These are phyloP conservation scores for Crossoptilon crossoptilon DNA, from an alignment of 2,797 vertebrate species.

Conservation along the genomic window DNA sequence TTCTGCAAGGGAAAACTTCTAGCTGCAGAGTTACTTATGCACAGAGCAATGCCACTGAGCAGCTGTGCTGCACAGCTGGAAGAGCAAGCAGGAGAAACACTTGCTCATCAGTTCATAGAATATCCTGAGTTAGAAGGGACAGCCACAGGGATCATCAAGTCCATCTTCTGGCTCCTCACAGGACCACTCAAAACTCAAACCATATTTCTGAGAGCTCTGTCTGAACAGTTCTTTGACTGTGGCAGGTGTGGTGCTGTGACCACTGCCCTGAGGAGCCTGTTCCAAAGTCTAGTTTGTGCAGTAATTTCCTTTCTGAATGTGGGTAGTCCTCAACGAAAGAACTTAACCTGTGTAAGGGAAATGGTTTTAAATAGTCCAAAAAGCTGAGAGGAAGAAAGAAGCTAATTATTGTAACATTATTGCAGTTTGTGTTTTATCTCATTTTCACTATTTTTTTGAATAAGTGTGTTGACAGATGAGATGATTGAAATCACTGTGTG, in stretches of 20 bases:
- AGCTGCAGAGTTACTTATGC: background rate
- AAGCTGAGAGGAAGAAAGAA: background rate
- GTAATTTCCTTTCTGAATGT: background rate
- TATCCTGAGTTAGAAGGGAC: too few relatives aligned
- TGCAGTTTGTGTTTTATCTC: background rate
- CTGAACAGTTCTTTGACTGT: background rate
- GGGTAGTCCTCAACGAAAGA: background rate
- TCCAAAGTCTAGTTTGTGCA: background rate
- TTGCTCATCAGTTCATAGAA: background rate
- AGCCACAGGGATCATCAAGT: too few relatives aligned
- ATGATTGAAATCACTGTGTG: background rate
- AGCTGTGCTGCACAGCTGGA: background rate
- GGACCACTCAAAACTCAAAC: too few relatives aligned
- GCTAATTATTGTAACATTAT: background rate
- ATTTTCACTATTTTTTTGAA: constrained; percentile 11
- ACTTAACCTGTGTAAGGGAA: background rate
- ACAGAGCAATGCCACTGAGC: background rate
- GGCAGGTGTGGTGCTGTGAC: background rate
- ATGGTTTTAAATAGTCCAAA: background rate
- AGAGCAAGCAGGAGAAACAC: background rate
- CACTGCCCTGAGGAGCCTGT: background rate
- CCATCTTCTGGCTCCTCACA: too few relatives aligned
- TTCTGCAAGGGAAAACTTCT: background rate
- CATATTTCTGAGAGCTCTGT: background rate
- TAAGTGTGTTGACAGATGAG: background rate